A percentile compares a stretch with the other conserved stretches of the same genome.
These are phyloP conservation scores for Phylloscopus whistleri DNA, from an alignment of 2,113 vertebrate genomes.

Conservation along the genomic window DNA sequence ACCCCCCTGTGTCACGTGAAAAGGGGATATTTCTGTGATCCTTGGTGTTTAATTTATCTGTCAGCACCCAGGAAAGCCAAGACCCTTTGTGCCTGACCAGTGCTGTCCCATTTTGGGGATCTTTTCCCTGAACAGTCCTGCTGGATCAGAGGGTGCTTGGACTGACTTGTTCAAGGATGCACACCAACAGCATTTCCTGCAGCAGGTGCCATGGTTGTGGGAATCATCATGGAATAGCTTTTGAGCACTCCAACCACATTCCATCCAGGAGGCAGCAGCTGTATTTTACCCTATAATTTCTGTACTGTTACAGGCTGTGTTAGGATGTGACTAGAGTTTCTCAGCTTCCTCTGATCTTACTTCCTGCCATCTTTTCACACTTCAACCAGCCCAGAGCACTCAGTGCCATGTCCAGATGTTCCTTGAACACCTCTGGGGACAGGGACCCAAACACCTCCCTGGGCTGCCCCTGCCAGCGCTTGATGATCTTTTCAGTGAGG, in stretches of 20 bases:
- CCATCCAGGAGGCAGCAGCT: not conserved
- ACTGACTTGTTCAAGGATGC: not conserved
- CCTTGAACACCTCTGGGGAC: not conserved
- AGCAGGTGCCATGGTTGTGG: not conserved
- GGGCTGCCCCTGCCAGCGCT: not conserved
- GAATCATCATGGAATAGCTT: not conserved
- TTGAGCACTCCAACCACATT: not conserved
- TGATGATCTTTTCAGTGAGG: not conserved
- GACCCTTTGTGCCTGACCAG: not conserved
- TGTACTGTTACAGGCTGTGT: not conserved
- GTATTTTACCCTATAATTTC: not conserved
- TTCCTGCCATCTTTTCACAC: not conserved
- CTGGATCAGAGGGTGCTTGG: not conserved
- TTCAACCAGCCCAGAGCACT: not conserved
- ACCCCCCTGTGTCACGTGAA: not conserved
- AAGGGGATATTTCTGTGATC: not conserved
- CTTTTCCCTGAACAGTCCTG: not conserved
- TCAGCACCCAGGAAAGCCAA: not conserved
- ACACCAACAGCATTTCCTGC: not conserved
- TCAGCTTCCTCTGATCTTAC: not conserved
- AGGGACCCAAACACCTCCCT: not conserved
- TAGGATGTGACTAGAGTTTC: not conserved
- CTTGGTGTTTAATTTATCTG: not conserved
- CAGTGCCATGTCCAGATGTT: not conserved
- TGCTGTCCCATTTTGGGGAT: accelerated